Evolutionary conservation across 2,113 vertebrate species (phyloP), one percentile per base, ranked within the genome.

Genomic region (Burhinus oedicnemus): DNA sequence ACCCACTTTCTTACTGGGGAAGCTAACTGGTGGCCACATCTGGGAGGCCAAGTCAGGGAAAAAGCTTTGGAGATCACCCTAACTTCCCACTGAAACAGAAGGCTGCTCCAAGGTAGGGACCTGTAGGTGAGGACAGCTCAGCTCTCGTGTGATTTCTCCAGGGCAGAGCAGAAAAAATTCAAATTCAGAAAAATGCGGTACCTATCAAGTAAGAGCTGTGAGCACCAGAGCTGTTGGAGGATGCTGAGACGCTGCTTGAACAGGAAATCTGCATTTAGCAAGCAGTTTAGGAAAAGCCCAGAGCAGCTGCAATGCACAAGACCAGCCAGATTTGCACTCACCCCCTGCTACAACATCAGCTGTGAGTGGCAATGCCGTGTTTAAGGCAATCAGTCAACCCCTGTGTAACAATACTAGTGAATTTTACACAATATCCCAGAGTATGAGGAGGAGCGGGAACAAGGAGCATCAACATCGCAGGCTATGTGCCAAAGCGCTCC

Each of bases 251-350:
- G 27, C 83, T 93, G 74, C 83, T 57, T 52, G 74, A 76, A 55
- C 42, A 76, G 61, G 55, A 88, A 64, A 34, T 83, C 83, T 83
- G 85, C 77, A 65, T 18, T 83, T n/a, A 86, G 79, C 76, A 62
- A 95, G 64, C 70, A 60, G 74, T 23, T 84, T 34, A 91, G 75
- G 75, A 72, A 74, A 49, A 93, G 84, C 78, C 94, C 93, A 86
- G 81, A 85, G 87, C 78, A 85, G 89, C 81, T 52, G 74, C 77
- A 40, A 38, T 1, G 57, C 72, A 78, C 0, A 0, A 96, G 80
- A 81, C 49, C 86, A 89, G 76, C 61, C 55, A 62, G 55, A 12
- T 76, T 51, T 60, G 38, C 44, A 14, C 83, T 81, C 76, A 72
- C 45, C 69, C 91, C 72, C 68, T 36, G 72, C 89, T 57, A 32